Evolutionary conservation across 2,888 invertebrate genomes (phyloP), one percentile per base, ranked within the genome.

Genomic region (Lasioglossum calceatum): DNA sequence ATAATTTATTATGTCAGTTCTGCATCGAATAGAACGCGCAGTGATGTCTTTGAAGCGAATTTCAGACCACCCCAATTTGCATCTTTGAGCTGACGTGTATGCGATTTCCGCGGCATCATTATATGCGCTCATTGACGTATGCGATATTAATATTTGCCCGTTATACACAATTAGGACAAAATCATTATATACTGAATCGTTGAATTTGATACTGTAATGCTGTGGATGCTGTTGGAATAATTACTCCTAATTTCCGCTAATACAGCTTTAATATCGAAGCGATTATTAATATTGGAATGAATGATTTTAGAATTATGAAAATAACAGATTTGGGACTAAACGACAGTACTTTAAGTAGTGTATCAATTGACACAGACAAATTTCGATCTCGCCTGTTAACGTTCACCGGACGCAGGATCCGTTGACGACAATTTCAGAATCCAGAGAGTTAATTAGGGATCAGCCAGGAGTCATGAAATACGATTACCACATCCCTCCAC

Each of bases 1-100:
- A 80, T 83, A 79, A 85, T 83, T 83, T 67, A 77, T 75, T 54
- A 71, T 77, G 76, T 61, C 67, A 76, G 64, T 79, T 72, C 79
- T 54, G 27, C 50, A 71, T 47, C 64, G 64, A 71, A 44, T 42
- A 36, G 58, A 81, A 32, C 74, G 36, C 36, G 23, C 23, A 81
- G 42, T 14, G 42, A 44, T 27, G 54, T 19, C 36, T 77, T n/a
- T 44, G 32, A 77, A 7, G 72, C 36, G 76, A 73, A 67, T 72
- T 67, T 58, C 77, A 67, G 19, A 42, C 72, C 8, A 39, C 54
- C 72, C 19, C 64, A 64, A 54, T 77, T 73, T 42, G 39, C 16
- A 64, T 77, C 64, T 72, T 81, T 67, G 54, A 76, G 7, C 61
- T 47, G 12, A 42, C 10, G 47, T 47, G 32, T 76, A 71, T n/a